Base-by-base conservation (phyloP, 2,888 invertebrate species). In the Drosophila planitibia region DNA sequence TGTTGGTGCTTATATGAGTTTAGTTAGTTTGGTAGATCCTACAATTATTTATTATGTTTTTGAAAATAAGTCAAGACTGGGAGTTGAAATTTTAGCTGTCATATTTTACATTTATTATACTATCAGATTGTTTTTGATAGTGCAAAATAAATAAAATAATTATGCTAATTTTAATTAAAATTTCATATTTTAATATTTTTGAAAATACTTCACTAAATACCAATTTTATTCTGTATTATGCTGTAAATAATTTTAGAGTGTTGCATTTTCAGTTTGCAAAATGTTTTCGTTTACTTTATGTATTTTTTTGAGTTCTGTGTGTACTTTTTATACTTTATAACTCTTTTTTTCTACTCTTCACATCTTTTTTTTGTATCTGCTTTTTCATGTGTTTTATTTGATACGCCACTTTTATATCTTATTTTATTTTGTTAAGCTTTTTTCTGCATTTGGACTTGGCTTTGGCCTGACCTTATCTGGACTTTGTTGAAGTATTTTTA, bases 401-500 rank as follows among this genome's bases (percentile, higher is more conserved):
- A 49, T 65, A 74, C 58, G 39, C 51, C 47, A 60, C 32, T 73
- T 74, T 64, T 57, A 57, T 57, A 63, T 54, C 32, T 74, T 68
- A 54, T 32, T 57, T 41, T 37, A 51, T 32, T 65, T 75, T 68
- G 44, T 57, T 60, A 55, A 51, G 19, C 30, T 58, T 68, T 72
- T 67, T 55, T 52, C 54, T 57, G 30, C 67, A 82, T 74, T 72
- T 77, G 59, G 70, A 70, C 68, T 63, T 60, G 44, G 62, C 49
- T 64, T 68, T 74, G 44, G 55, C 30, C 49, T 22, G 53, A 65
- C 62, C 80, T 85, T 66, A 71, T 66, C 69, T 66, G 60, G 57
- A 65, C 58, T 58, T 61, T 47, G 52, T 65, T 53, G 14, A 54
- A 57, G 57, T 55, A 65, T 74, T 70, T 79, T 79, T 60, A 70